A percentile compares a stretch with the other conserved stretches of the same genome.
Evolutionary conservation across 92 coral and sea anemone species (phyloP).

Genomic region (Pocillopora meandrina): DNA sequence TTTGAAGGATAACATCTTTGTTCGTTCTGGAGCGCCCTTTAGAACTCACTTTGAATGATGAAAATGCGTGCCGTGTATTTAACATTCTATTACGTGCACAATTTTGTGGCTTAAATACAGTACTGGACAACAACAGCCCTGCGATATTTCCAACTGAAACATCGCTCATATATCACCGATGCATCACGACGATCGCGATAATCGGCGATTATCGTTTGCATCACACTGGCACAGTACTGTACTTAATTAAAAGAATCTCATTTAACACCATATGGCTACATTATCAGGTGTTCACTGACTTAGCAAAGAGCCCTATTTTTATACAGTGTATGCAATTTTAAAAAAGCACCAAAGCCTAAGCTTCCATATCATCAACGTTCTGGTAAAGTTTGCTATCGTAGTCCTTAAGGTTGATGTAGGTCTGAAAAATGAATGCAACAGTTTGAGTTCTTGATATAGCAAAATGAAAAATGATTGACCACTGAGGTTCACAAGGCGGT

Average conservation of each 20-base stretch:
- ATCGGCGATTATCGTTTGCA: conserved; percentile 1
- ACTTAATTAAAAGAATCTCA: neutral
- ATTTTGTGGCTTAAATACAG: neutral
- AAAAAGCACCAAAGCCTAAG: neutral
- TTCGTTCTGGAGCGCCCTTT: too few relatives aligned
- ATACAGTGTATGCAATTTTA: too few relatives aligned
- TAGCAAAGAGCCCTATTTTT: too few relatives aligned
- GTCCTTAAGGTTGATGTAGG: conserved; percentile 68
- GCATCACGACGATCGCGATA: neutral
- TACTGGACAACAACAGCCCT: neutral
- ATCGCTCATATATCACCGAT: neutral
- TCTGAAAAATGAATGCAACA: conserved; percentile 47
- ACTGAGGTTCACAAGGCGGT: too few relatives aligned
- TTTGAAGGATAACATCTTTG: too few relatives aligned
- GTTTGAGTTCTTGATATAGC: too few relatives aligned
- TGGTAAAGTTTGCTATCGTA: conserved; percentile 73
- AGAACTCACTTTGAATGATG: too few relatives aligned
- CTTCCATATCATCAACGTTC: conserved; percentile 64
- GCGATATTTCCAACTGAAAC: neutral
- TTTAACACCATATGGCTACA: too few relatives aligned
- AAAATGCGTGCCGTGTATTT: too few relatives aligned
- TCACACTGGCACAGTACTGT: neutral
- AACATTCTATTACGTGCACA: too few relatives aligned
- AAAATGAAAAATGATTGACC: too few relatives aligned
- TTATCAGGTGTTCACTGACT: too few relatives aligned